These are phyloP conservation scores for Chymomyza caudatula DNA, from an alignment of 2,888 invertebrate species.

Conservation along the genomic window DNA sequence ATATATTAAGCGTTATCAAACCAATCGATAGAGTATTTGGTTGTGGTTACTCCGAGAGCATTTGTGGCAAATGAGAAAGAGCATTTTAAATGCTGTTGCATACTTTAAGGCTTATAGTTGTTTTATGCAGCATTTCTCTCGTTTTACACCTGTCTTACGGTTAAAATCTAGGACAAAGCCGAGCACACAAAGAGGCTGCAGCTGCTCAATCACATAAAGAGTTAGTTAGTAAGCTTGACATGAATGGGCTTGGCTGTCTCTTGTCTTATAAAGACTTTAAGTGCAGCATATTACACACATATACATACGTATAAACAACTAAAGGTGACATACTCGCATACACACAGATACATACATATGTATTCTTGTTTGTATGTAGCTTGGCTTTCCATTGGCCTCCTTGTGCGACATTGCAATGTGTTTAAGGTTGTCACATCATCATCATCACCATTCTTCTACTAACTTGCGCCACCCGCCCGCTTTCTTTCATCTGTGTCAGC, in stretches of 20 bases:
- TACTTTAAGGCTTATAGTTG: background rate
- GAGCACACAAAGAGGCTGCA: background rate
- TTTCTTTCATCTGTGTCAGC: background rate
- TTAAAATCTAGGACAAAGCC: conserved; percentile 12
- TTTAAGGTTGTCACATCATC: conserved; percentile 12
- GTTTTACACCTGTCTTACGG: background rate
- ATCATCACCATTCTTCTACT: background rate
- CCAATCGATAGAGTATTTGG: background rate
- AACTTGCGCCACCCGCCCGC: background rate
- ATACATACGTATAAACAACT: background rate
- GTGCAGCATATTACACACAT: background rate
- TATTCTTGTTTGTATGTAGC: background rate
- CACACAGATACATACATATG: too few relatives aligned
- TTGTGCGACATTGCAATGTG: conserved; percentile 24
- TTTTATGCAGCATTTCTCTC: background rate
- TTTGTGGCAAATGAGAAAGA: too few relatives aligned
- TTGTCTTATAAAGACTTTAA: background rate
- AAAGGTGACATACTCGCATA: background rate
- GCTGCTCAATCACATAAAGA: conserved; percentile 1
- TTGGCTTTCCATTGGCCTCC: conserved; percentile 12
- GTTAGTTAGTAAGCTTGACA: background rate
- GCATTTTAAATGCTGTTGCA: background rate
- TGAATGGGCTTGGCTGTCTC: background rate
- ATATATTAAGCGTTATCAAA: background rate
- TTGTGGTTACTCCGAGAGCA: too few relatives aligned